These are phyloP conservation scores for Radopholus similis DNA, from an alignment of 1,140 invertebrate genomes.

Conservation along the genomic window DNA sequence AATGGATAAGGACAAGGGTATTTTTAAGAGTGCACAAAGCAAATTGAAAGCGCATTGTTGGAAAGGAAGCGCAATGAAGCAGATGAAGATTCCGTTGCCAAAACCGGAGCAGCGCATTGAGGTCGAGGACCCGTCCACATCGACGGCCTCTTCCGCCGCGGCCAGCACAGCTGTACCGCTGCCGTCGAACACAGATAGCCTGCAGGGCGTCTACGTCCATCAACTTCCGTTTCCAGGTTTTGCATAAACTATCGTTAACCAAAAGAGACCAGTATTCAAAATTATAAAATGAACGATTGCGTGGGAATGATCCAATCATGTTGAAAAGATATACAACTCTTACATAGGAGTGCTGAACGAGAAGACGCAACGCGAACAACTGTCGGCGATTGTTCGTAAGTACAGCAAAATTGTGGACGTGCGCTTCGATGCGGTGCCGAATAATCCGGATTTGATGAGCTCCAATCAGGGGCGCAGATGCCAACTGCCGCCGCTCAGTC, in stretches of 20 bases:
- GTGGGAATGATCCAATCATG: background rate
- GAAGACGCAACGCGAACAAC: conserved; percentile 11
- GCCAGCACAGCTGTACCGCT: no score
- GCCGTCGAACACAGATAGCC: background rate
- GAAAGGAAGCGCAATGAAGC: no score
- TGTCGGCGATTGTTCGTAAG: conserved; percentile 6
- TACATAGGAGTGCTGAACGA: background rate
- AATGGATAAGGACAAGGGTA: no score
- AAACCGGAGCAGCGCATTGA: background rate
- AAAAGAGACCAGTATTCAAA: no score
- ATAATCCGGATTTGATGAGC: background rate
- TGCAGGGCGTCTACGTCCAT: conserved; percentile 21
- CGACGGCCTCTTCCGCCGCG: background rate
- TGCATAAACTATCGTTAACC: no score
- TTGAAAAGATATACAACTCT: background rate
- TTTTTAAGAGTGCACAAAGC: no score
- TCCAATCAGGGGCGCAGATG: background rate
- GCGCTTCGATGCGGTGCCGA: conserved; percentile 15
- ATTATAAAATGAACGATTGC: no score
- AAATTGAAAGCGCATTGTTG: no score
- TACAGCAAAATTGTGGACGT: conserved; percentile 19
- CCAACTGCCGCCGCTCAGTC: background rate
- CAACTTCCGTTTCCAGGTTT: conserved; percentile 12
- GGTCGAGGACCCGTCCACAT: background rate
- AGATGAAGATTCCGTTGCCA: no score